Percentiles rank a stretch among this genome's conserved stretches.
These are phyloP conservation scores for Diadromus collaris DNA, from an alignment of 2,888 invertebrate genomes.

Conservation along the genomic window DNA sequence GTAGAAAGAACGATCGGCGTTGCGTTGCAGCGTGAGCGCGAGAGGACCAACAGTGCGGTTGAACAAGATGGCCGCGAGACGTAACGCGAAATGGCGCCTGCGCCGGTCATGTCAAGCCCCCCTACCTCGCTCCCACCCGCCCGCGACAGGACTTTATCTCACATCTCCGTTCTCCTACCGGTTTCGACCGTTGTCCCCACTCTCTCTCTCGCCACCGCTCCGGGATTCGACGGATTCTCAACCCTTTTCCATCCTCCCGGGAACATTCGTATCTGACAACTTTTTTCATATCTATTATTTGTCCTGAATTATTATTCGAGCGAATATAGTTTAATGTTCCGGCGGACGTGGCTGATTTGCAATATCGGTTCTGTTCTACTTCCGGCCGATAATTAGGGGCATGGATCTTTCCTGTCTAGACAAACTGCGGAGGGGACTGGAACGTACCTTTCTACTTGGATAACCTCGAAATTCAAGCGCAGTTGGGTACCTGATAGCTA, in stretches of 20 bases:
- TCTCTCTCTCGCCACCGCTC: constrained; percentile 13
- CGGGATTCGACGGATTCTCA: constrained; percentile 26
- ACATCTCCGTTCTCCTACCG: constrained; percentile 49
- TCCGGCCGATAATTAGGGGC: constrained; percentile 47
- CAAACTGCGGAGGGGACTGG: neutral
- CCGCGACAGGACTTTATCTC: constrained; percentile 45
- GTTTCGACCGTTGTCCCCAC: constrained; percentile 21
- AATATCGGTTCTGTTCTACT: constrained; percentile 6
- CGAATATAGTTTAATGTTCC: constrained; percentile 56
- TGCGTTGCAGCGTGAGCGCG: constrained; percentile 54
- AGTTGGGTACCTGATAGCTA: neutral
- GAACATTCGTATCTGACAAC: constrained; percentile 2
- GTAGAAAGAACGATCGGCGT: constrained; percentile 58
- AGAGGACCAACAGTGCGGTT: constrained; percentile 49
- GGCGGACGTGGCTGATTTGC: constrained; percentile 42
- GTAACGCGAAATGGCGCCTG: constrained; percentile 76
- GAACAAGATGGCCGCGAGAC: constrained; percentile 64
- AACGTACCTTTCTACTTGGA: neutral
- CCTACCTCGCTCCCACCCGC: constrained; percentile 44
- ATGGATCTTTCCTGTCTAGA: constrained; percentile 42
- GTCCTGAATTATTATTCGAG: constrained; percentile 46
- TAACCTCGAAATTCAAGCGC: neutral
- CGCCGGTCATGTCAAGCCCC: constrained; percentile 61
- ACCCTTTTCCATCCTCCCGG: constrained; percentile 14
- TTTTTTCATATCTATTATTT: constrained; percentile 41